These are phyloP conservation scores for Celastrina argiolus DNA, from an alignment of 2,888 invertebrate genomes.

Conservation along the genomic window DNA sequence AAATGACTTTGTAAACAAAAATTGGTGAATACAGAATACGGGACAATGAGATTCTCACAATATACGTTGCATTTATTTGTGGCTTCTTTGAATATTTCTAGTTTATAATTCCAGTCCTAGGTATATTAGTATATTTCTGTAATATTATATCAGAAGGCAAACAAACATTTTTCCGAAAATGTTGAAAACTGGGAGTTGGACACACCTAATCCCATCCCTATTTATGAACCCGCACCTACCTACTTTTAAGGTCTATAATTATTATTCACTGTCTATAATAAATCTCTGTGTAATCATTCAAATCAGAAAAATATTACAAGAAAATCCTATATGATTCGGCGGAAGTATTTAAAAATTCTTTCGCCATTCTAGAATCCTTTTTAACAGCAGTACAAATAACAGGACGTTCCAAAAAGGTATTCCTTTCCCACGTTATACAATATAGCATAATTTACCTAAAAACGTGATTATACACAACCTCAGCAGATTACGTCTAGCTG, in stretches of 20 bases:
- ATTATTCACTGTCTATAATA: no score
- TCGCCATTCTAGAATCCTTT: conserved; percentile 24
- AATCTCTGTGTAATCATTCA: neutral
- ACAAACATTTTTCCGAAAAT: no score
- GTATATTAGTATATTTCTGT: no score
- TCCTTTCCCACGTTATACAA: conserved; percentile 59
- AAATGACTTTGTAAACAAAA: neutral
- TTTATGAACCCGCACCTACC: no score
- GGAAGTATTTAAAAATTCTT: neutral
- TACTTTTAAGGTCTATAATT: no score
- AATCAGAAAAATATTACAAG: neutral
- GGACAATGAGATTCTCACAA: neutral
- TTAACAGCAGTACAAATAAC: conserved; percentile 38
- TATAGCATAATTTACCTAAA: conserved; percentile 65
- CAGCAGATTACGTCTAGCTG: conserved; percentile 58
- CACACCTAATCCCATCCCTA: no score
- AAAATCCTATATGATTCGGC: neutral
- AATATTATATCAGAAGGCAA: no score
- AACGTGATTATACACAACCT: conserved; percentile 70
- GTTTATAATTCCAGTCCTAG: neutral
- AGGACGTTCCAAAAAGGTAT: conserved; percentile 46
- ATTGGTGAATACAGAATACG: neutral
- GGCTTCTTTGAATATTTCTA: neutral
- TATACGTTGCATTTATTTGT: neutral
- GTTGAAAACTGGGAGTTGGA: no score